Evolutionary conservation across 2,888 invertebrate species (phyloP).

Genomic region (Anthophora plumipes): DNA sequence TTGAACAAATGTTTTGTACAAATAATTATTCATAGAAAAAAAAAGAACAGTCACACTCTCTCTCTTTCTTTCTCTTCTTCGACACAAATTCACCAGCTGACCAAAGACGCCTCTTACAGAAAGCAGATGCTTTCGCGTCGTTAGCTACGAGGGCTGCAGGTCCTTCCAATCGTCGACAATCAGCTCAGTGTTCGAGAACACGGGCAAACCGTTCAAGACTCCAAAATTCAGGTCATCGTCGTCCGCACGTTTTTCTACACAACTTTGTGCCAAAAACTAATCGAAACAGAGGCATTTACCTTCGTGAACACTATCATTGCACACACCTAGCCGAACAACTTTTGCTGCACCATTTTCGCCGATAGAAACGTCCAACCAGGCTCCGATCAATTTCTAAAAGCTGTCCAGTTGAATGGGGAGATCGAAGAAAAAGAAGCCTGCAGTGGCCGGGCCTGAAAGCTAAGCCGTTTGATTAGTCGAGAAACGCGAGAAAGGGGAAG

Average conservation of each 20-base stretch:
- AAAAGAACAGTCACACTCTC: background rate
- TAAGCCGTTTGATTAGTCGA: background rate
- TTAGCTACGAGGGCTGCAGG: constrained; percentile 16
- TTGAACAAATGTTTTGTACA: too few species aligned
- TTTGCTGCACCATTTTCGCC: too few species aligned
- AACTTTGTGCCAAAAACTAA: constrained; percentile 25
- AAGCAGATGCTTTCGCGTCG: constrained; percentile 15
- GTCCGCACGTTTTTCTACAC: constrained; percentile 32
- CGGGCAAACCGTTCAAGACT: background rate
- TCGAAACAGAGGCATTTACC: background rate
- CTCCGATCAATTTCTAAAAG: background rate
- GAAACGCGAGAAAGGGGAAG: background rate
- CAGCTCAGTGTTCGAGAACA: constrained; percentile 61
- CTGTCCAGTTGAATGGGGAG: background rate
- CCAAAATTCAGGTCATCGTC: background rate
- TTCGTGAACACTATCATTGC: background rate
- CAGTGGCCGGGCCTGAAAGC: background rate
- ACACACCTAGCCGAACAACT: too few species aligned
- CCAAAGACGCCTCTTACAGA: constrained; percentile 19
- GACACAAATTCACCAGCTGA: background rate
- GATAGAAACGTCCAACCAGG: background rate
- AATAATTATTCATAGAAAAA: too few species aligned
- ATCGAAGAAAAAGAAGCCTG: background rate
- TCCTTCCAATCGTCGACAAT: constrained; percentile 65
- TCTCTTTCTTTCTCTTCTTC: background rate